Evolutionary conservation across 2,888 invertebrate species (phyloP), one percentile per base, ranked within the genome.

Genomic region (Drosophila pseudotalamancana): DNA sequence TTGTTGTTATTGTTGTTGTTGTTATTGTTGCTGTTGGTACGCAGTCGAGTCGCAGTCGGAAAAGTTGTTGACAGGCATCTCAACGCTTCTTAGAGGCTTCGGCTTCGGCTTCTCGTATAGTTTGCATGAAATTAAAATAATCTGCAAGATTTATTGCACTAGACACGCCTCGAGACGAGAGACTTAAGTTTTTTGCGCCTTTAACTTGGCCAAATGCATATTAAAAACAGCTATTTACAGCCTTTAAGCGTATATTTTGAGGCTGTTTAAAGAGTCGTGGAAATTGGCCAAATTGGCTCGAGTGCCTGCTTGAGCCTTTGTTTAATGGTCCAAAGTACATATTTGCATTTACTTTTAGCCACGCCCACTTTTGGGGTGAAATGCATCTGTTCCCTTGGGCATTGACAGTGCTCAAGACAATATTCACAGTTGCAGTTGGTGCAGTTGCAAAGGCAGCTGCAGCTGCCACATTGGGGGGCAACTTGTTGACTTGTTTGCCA

Each of bases 41-140:
- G 61, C 75, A 65, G 63, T 72, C 67, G 42, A 81, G 63, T 74
- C 63, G 60, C n/a, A 42, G 43, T 27, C 43, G 67, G 11, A 65
- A 86, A 84, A 79, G 88, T 83, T 83, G 83, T 86, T 83, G 83
- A 83, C 83, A 83, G 88, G 62, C 87, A 69, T 59, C 73, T 66
- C 63, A 65, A 50, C 57, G 57, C 62, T 34, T 25, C 49, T 27
- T 59, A 11, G 11, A 16, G 55, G 19, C 61, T n/a, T n/a, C n/a
- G n/a, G n/a, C n/a, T n/a, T n/a, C n/a, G n/a, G n/a, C n/a, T n/a
- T n/a, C n/a, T 50, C 40, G 35, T 76, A 83, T 86, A 77, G 87
- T 86, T 83, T 83, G 72, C 84, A 83, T 79, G 77, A 88, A 83
- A 83, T 83, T 88, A 83, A 83, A 83, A 88, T 88, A 83, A 83